Evolutionary conservation across 2,113 vertebrate species (phyloP).

Genomic region (Strix uralensis): DNA sequence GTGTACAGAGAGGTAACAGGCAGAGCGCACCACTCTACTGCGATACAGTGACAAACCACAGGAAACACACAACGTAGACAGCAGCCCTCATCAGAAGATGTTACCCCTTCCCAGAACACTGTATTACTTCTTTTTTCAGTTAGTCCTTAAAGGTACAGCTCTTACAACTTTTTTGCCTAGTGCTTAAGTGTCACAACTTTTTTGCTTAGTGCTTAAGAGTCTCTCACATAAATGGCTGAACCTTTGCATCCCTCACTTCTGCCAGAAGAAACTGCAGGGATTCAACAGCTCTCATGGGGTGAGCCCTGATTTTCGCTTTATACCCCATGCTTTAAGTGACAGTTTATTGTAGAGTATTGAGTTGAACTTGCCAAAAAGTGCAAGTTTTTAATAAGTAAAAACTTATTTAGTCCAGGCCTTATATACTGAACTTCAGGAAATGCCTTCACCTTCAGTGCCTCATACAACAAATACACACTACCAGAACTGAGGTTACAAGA

Average conservation of each 20-base stretch:
- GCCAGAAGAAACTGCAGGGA: background rate
- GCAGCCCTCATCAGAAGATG: rapidly evolving
- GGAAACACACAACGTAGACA: rapidly evolving
- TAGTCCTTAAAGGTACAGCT: background rate
- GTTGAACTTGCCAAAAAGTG: background rate
- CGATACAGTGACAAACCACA: background rate
- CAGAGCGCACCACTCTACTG: rapidly evolving
- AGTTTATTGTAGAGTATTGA: background rate
- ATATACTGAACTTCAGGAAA: background rate
- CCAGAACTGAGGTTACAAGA: background rate
- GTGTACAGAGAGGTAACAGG: background rate
- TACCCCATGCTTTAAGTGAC: background rate
- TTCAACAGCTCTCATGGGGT: rapidly evolving
- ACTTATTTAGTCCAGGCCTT: background rate
- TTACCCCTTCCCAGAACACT: background rate
- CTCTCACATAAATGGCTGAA: background rate
- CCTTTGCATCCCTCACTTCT: background rate
- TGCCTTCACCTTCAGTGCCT: background rate
- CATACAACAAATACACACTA: background rate
- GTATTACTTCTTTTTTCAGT: background rate
- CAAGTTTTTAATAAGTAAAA: background rate
- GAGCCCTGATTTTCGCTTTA: background rate
- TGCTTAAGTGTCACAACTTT: background rate
- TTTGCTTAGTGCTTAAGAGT: background rate
- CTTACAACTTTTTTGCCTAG: background rate